phyloP scores from a whole-genome alignment of 2,113 vertebrate genomes.

The Laticauda colubrina region DNA sequence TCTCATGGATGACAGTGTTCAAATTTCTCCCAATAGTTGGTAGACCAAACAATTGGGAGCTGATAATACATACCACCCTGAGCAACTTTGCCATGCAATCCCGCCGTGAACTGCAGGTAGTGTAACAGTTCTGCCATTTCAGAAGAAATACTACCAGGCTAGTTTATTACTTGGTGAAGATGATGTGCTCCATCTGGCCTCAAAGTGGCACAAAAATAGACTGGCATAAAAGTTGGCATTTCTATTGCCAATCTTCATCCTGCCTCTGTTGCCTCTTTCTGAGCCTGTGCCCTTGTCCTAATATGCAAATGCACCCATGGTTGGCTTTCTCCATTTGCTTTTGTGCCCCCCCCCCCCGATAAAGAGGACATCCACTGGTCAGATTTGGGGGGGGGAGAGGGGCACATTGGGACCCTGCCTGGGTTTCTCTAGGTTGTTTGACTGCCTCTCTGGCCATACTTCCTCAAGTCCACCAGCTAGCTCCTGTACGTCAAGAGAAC shows the following conservation, averaged over 20 bases:
- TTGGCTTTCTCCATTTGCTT: background rate
- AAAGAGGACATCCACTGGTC: background rate
- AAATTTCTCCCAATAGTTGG: background rate
- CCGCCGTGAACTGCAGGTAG: background rate
- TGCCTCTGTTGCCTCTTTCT: background rate
- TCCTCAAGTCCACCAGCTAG: background rate
- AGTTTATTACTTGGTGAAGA: background rate
- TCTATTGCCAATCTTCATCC: background rate
- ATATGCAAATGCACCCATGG: background rate
- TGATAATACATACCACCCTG: too few relatives aligned
- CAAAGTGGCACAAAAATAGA: background rate
- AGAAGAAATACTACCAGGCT: background rate
- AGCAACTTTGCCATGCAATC: background rate
- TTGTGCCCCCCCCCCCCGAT: background rate
- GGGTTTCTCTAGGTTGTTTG: background rate
- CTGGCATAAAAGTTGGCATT: background rate
- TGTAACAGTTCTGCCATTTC: background rate
- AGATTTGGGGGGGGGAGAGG: accelerated
- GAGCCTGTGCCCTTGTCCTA: background rate
- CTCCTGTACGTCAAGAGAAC: background rate
- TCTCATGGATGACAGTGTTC: background rate
- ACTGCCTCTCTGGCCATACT: background rate
- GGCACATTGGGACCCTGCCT: background rate
- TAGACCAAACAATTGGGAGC: too few relatives aligned
- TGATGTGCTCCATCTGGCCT: background rate